These are phyloP conservation scores for Anabas testudineus DNA, from an alignment of 2,797 vertebrate genomes.

Conservation along the genomic window DNA sequence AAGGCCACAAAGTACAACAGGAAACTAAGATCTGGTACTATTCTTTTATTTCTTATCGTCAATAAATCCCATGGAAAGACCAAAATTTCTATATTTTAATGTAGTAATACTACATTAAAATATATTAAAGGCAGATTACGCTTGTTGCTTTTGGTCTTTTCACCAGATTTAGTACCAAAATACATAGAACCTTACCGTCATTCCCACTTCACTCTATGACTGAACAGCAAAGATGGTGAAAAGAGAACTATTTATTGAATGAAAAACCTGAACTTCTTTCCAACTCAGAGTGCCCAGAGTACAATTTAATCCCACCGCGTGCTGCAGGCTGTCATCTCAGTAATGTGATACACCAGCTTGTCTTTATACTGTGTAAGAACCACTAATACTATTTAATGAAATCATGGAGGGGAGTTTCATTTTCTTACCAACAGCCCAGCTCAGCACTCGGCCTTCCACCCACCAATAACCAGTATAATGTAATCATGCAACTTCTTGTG, in stretches of 20 bases:
- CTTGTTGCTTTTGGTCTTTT: not conserved
- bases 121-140: too few species aligned
- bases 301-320: not conserved
- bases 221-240: constrained; percentile 13
- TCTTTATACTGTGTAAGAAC: not conserved
- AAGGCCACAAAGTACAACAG: constrained; percentile 12
- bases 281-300: not conserved
- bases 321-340: constrained; percentile 22
- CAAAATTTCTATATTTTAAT: too few species aligned
- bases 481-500: constrained; percentile 60
- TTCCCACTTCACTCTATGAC: constrained; percentile 11
- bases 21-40: not conserved
- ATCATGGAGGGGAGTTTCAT: constrained; percentile 1
- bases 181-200: not conserved
- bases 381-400: constrained; percentile 7
- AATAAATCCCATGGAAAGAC: constrained; percentile 8
- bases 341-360: constrained; percentile 33
- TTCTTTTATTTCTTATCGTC: not conserved
- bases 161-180: constrained; percentile 1
- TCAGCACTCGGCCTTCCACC: constrained; percentile 1
- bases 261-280: constrained; percentile 15
- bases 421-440: constrained; percentile 18
- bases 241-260: constrained; percentile 30
- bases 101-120: not conserved
- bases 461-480: constrained; percentile 1